Evolutionary conservation across 1,140 invertebrate genomes (phyloP).

Genomic region (Pseudomyrmex cubaensis): DNA sequence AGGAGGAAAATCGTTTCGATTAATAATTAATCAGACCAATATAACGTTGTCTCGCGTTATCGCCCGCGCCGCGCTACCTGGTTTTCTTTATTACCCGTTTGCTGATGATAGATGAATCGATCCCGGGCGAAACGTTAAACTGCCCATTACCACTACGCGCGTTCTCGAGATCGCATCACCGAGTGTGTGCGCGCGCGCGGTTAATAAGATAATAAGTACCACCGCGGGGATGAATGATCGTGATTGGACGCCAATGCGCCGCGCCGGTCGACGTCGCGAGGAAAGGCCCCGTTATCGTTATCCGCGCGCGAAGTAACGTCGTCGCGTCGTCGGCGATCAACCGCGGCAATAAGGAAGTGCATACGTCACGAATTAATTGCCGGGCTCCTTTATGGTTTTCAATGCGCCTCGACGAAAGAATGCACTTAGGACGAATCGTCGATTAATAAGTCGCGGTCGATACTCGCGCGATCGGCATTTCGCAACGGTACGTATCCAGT

Average conservation of each 20-base stretch:
- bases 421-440: conserved; percentile 38
- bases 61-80: conserved; percentile 25
- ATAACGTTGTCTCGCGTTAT: conserved; percentile 55
- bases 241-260: conserved; percentile 23
- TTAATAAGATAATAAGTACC: conserved; percentile 61
- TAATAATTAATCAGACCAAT: conserved; percentile 56
- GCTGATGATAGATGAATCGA: conserved; percentile 51
- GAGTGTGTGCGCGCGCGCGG: neutral
- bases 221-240: conserved; percentile 52
- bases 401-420: conserved; percentile 21
- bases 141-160: conserved; percentile 42
- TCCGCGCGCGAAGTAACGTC: conserved; percentile 5
- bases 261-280: neutral
- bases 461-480: conserved; percentile 18
- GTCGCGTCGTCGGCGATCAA: conserved; percentile 29
- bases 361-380: conserved; percentile 34
- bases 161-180: conserved; percentile 48
- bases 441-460: conserved; percentile 23
- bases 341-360: conserved; percentile 47
- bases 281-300: conserved; percentile 31
- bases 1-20: conserved; percentile 31
- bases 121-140: conserved; percentile 40
- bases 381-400: conserved; percentile 30
- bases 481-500: conserved; percentile 18
- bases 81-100: conserved; percentile 45